These are phyloP conservation scores for Periophthalmus modestus DNA, from an alignment of 2,113 vertebrate species.

Conservation along the genomic window DNA sequence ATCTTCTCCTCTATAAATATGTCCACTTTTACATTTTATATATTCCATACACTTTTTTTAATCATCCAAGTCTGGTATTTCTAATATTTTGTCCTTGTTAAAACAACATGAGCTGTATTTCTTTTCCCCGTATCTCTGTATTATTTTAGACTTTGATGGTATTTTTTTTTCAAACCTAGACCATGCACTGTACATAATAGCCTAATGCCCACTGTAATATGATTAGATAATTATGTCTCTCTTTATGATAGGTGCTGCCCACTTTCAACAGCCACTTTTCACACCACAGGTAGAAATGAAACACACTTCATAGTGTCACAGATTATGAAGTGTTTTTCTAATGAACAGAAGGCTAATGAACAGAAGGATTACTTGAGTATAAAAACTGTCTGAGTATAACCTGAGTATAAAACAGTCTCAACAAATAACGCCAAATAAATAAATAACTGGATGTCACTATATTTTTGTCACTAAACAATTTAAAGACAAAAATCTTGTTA, in stretches of 20 bases:
- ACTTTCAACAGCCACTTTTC: not conserved
- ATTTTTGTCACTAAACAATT: no score
- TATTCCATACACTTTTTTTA: no score
- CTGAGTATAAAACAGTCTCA: no score
- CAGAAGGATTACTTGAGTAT: no score
- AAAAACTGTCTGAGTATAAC: no score
- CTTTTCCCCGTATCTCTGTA: not conserved
- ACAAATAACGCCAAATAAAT: no score
- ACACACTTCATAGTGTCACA: not conserved
- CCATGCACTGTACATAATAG: not conserved
- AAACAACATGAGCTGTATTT: no score
- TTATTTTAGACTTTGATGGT: not conserved
- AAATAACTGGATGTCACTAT: no score
- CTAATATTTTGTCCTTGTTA: not conserved
- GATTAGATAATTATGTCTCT: not conserved
- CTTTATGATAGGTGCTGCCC: not conserved
- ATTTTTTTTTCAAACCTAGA: not conserved
- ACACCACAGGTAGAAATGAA: not conserved
- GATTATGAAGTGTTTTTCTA: no score
- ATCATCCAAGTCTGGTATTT: not conserved
- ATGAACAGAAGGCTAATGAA: not conserved
- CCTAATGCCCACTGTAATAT: not conserved
- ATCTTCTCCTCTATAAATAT: not conserved
- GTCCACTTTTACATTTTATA: no score
- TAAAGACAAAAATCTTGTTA: no score